Percentiles rank a stretch among this genome's conserved stretches.
Evolutionary conservation across 64 coral and sea anemone species (phyloP).

Genomic region (Dendronephthya gigantea): DNA sequence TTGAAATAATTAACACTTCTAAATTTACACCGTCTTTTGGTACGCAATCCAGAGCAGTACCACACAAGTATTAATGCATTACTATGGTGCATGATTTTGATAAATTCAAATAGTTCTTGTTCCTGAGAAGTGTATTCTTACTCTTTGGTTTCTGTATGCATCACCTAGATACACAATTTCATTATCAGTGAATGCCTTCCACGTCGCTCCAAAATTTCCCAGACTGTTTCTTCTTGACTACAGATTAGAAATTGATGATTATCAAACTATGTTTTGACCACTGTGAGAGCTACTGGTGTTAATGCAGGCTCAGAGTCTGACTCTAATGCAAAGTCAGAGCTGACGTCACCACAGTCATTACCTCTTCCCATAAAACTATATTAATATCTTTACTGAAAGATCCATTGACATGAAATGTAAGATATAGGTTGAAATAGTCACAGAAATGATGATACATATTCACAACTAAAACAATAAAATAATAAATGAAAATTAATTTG

Average conservation of each 20-base stretch:
- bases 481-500: neutral
- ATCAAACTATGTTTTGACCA: neutral
- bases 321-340: too few species aligned
- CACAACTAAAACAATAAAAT: conserved; percentile 45
- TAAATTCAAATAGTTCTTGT: neutral
- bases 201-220: conserved; percentile 57
- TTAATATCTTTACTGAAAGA: conserved; percentile 81
- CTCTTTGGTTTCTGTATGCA: conserved; percentile 43
- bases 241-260: neutral
- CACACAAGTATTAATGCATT: too few species aligned
- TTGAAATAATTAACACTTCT: too few species aligned
- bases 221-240: conserved; percentile 46
- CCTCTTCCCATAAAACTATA: conserved; percentile 90
- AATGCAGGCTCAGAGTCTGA: too few species aligned
- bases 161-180: conserved; percentile 48
- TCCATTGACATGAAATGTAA: conserved; percentile 85
- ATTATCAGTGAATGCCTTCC: conserved; percentile 51
- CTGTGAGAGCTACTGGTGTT: too few species aligned
- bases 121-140: neutral
- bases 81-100: too few species aligned
- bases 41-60: neutral
- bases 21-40: neutral
- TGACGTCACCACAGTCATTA: too few species aligned
- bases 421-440: conserved; percentile 93
- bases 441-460: conserved; percentile 99